Evolutionary conservation across 2,888 invertebrate species (phyloP), one percentile per base, ranked within the genome.

Genomic region (Stenotaenia linearis): DNA sequence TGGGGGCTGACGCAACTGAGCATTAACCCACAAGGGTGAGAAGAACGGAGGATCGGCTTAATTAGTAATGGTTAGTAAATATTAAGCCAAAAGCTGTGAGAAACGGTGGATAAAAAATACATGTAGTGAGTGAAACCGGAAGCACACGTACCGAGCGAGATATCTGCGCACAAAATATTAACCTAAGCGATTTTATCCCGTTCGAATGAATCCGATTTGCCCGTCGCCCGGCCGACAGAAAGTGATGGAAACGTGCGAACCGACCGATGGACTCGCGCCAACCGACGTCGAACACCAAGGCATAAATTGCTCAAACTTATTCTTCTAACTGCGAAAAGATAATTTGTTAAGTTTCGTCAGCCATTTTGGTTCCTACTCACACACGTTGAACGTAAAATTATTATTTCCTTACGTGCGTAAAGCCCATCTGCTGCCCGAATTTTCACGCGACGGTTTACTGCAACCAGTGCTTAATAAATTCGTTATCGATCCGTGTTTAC

Each of bases 1-100:
- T 79, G 79, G 69, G 80, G 80, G 78, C 80, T 80, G 74, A 80
- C 79, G 77, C 80, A 80, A 75, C 80, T 80, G 32, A 80, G 80
- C 80, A 80, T 80, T 78, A 79, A 79, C 80, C 75, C 32, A 75
- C 37, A 37, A 75, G 32, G 35, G 35, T 75, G 75, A 12, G 21
- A 32, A 75, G 37, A 75, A 32, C 28, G 25, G 15, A 69, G 69
- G 3, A 28, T 7, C 69, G 23, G 4, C 25, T 1, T 1, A 61
- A 15, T 69, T 69, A 69, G 69, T 69, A 28, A 69, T 25, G 69
- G 28, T 69, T 69, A 69, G 69, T 28, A 28, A 25, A 56, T 10
- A 56, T 21, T 23, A 18, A 28, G 69, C 50, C 50, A 1, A 50
- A 50, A 50, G 50, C 50, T 50, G 50, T n/a, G 50, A 50, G 21